These are phyloP conservation scores for Sphaerophoria taeniata DNA, from an alignment of 2,888 invertebrate species.

Conservation along the genomic window DNA sequence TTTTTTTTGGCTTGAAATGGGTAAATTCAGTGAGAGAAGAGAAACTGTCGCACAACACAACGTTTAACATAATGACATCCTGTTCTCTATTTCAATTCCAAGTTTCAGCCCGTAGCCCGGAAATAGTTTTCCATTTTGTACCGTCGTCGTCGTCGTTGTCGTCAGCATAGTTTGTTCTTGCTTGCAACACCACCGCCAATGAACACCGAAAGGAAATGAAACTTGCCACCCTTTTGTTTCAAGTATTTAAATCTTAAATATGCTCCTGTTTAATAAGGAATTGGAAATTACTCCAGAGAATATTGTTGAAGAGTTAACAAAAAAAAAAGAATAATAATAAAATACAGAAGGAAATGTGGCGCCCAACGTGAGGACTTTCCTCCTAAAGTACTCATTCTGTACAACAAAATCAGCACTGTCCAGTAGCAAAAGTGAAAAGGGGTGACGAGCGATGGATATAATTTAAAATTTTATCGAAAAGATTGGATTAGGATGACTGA, in stretches of 20 bases:
- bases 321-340: constrained; percentile 19
- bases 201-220: constrained; percentile 62
- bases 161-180: constrained; percentile 41
- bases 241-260: constrained; percentile 69
- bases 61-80: constrained; percentile 76
- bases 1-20: constrained; percentile 21
- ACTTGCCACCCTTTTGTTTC: constrained; percentile 71
- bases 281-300: constrained; percentile 63
- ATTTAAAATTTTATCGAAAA: constrained; percentile 73
- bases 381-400: constrained; percentile 7
- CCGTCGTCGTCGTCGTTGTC: not conserved
- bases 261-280: constrained; percentile 67
- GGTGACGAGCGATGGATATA: constrained; percentile 70
- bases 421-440: constrained; percentile 50
- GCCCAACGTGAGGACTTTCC: constrained; percentile 41
- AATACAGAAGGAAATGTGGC: constrained; percentile 22
- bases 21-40: constrained; percentile 43
- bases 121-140: constrained; percentile 69
- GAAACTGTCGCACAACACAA: constrained; percentile 70
- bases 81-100: constrained; percentile 74
- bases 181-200: not conserved
- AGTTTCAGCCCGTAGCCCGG: constrained; percentile 57
- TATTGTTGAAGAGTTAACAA: constrained; percentile 13
- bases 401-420: constrained; percentile 46
- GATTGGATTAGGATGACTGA: constrained; percentile 72